A percentile compares a stretch with the other conserved stretches of the same genome.
Evolutionary conservation across 1,140 invertebrate genomes (phyloP).

Genomic region (Venustaconcha ellipsiformis): DNA sequence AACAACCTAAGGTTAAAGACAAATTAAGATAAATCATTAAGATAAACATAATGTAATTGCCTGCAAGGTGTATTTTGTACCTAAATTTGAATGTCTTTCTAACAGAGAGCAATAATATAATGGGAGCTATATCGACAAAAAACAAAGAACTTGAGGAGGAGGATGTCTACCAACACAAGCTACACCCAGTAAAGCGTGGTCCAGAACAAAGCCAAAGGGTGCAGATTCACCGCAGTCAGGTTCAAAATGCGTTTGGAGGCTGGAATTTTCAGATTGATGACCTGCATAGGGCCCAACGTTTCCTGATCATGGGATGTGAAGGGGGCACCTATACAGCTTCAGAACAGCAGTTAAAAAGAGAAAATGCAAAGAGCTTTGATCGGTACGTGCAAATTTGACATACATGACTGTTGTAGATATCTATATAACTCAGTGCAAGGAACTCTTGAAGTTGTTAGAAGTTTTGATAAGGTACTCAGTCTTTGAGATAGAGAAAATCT

Average conservation of each 20-base stretch:
- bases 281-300: slow-evolving; percentile 3
- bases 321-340: slow-evolving; percentile 19
- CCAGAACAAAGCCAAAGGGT: no score
- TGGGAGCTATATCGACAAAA: no score
- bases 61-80: no score
- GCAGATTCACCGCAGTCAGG: not conserved
- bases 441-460: not conserved
- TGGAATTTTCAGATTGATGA: slow-evolving; percentile 8
- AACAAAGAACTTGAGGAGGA: no score
- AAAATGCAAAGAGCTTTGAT: slow-evolving; percentile 19
- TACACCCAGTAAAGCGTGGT: no score
- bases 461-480: not conserved
- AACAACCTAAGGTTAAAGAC: no score
- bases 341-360: slow-evolving; percentile 7
- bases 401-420: not conserved
- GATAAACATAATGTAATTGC: no score
- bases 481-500: not conserved
- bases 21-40: no score
- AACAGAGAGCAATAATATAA: no score
- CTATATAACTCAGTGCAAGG: not conserved
- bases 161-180: no score
- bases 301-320: slow-evolving; percentile 22
- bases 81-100: no score
- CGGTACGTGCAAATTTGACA: not conserved
- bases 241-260: slow-evolving; percentile 1